Conservation (phyloP, 2,113 vertebrate genomes). For the Boulengerochromis microlepis region DNA sequence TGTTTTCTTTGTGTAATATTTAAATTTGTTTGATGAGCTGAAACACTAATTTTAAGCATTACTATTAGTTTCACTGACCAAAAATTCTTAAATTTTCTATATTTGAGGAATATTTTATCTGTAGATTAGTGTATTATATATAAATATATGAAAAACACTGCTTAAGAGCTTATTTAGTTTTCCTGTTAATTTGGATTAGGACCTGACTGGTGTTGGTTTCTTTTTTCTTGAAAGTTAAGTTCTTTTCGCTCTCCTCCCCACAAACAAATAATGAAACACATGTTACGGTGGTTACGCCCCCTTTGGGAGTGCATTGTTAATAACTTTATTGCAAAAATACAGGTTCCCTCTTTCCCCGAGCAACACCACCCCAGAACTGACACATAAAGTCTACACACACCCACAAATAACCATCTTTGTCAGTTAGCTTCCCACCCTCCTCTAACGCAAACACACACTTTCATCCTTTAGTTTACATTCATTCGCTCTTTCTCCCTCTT, state of each 20-base stretch:
- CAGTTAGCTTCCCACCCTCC: background rate
- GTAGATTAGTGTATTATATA: background rate
- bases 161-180: background rate
- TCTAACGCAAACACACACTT: constrained; percentile 26
- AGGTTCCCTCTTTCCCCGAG: constrained; percentile 76
- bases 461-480: constrained; percentile 45
- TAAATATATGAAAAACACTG: background rate
- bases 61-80: background rate
- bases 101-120: background rate
- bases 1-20: background rate
- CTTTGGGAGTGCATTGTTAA: constrained; percentile 75
- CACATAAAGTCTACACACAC: constrained; percentile 50
- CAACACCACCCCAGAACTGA: constrained; percentile 65
- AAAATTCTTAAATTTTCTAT: accelerated
- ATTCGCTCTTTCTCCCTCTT: constrained; percentile 16
- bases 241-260: background rate
- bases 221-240: background rate
- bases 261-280: constrained; percentile 6
- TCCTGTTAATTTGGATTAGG: background rate
- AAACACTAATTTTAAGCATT: background rate
- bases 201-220: background rate
- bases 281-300: constrained; percentile 67
- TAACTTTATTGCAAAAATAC: constrained; percentile 88
- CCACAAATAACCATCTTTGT: constrained; percentile 44
- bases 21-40: background rate